These are phyloP conservation scores for Alectura lathami DNA, from an alignment of 2,113 vertebrate genomes.

Conservation along the genomic window DNA sequence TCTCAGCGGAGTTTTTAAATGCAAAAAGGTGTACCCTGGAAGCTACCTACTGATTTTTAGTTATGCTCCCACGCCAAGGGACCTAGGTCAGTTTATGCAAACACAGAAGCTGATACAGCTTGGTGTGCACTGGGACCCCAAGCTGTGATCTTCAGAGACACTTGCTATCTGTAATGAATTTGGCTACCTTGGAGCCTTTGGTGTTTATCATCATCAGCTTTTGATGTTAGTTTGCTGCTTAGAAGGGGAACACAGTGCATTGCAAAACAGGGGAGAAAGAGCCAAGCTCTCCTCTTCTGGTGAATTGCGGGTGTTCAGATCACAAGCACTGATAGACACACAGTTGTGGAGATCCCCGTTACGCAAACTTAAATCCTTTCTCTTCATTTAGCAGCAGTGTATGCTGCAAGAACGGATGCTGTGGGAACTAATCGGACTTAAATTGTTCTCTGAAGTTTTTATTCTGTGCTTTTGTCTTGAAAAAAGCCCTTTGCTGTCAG, in stretches of 20 bases:
- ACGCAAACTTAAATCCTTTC: background rate
- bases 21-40: background rate
- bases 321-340: background rate
- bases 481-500: background rate
- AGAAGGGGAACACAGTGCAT: background rate
- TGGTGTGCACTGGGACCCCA: background rate
- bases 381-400: background rate
- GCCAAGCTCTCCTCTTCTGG: background rate
- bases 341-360: background rate
- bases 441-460: background rate
- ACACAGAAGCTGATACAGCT: background rate
- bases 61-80: background rate
- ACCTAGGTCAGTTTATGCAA: background rate
- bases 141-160: background rate
- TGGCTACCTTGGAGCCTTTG: background rate
- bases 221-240: background rate
- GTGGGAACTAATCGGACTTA: slow-evolving; percentile 10
- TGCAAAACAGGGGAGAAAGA: background rate
- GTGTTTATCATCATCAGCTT: background rate
- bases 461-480: background rate
- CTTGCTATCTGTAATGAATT: background rate
- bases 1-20: background rate
- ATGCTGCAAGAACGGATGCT: background rate
- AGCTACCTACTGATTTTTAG: background rate
- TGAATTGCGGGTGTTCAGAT: background rate